phyloP scores from a whole-genome alignment of 2,888 invertebrate genomes.

The Stenotaenia linearis region DNA sequence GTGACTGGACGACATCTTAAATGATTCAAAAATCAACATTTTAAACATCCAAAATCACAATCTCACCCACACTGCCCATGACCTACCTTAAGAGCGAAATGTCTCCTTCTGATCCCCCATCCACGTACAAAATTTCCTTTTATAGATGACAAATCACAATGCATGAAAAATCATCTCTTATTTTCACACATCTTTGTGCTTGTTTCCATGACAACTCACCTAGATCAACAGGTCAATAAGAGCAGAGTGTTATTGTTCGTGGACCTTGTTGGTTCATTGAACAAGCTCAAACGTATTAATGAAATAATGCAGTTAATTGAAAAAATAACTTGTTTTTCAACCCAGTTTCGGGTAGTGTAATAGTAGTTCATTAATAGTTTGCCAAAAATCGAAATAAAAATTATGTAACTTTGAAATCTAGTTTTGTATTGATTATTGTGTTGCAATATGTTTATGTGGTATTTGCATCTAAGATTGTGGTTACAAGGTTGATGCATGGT shows the following conservation, averaged over 20 bases:
- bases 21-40: too few relatives aligned
- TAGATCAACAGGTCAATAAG: neutral
- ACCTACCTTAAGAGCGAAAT: neutral
- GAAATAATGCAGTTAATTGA: neutral
- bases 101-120: neutral
- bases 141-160: neutral
- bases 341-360: neutral
- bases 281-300: neutral
- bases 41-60: neutral
- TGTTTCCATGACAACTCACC: neutral
- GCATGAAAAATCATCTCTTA: neutral
- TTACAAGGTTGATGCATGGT: too few relatives aligned
- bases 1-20: neutral
- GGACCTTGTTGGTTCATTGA: neutral
- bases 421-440: too few relatives aligned
- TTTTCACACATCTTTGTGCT: neutral
- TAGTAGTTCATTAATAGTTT: too few relatives aligned
- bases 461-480: too few relatives aligned
- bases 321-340: neutral
- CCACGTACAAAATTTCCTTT: neutral
- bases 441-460: too few relatives aligned
- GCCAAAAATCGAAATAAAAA: too few relatives aligned
- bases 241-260: neutral
- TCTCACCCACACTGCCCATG: neutral
- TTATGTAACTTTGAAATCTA: too few relatives aligned